Evolutionary conservation across 2,113 vertebrate genomes (phyloP).

Genomic region (Mustela nigripes): DNA sequence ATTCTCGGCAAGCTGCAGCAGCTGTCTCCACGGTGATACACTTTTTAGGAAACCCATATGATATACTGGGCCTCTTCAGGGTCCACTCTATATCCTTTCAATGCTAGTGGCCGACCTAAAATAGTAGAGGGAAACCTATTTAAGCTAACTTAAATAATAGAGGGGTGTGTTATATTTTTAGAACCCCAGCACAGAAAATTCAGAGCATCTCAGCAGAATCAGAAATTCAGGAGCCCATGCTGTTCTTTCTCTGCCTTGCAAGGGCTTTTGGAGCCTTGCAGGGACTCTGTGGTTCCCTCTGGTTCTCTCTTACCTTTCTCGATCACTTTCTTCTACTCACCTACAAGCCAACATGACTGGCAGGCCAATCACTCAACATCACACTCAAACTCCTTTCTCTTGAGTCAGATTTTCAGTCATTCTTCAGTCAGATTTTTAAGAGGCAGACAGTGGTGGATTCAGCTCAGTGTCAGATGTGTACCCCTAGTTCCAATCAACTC

Average conservation of each 20-base stretch:
- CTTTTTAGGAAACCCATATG: background rate
- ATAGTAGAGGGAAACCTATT: background rate
- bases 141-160: background rate
- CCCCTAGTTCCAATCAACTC: background rate
- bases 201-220: background rate
- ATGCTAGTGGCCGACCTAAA: background rate
- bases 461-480: background rate
- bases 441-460: background rate
- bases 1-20: background rate
- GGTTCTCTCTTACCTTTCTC: background rate
- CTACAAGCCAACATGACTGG: fast-evolving
- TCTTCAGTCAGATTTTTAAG: background rate
- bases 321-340: background rate
- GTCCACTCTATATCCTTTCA: background rate
- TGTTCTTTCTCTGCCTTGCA: background rate
- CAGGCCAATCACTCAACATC: background rate
- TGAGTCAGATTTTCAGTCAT: background rate
- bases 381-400: background rate
- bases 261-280: background rate
- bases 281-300: background rate
- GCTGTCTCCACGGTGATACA: background rate
- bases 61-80: background rate
- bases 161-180: background rate
- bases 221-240: background rate
- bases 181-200: background rate